Percentiles rank a stretch among this genome's conserved stretches.
Evolutionary conservation across 2,888 invertebrate species (phyloP).

Genomic region (Heterodera filipjevi): DNA sequence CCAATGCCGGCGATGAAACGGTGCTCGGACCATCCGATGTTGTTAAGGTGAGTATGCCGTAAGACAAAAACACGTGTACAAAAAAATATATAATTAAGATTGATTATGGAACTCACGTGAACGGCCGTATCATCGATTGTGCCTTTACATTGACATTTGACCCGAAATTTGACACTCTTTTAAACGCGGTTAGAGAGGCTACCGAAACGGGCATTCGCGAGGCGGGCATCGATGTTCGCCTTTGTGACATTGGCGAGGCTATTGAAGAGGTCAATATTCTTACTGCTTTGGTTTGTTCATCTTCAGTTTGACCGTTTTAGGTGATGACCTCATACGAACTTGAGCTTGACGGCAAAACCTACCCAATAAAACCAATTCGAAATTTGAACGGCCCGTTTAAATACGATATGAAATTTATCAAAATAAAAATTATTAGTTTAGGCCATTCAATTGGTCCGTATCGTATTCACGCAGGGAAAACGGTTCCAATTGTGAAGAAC

Average conservation of each 20-base stretch:
- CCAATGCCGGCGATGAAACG: conserved; percentile 94
- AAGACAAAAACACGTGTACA: too few species aligned
- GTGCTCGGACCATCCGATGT: conserved; percentile 93
- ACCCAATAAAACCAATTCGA: conserved; percentile 89
- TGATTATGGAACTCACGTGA: conserved; percentile 63
- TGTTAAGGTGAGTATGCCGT: conserved; percentile 74
- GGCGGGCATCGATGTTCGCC: conserved; percentile 92
- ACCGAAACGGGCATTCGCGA: conserved; percentile 96
- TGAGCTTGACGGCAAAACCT: conserved; percentile 91
- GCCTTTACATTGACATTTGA: conserved; percentile 97
- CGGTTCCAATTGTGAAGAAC: conserved; percentile 98
- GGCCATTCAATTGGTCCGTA: conserved; percentile 98
- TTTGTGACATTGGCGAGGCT: conserved; percentile 92
- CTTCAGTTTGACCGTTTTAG: not conserved
- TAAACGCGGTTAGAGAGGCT: conserved; percentile 94
- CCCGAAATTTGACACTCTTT: conserved; percentile 88
- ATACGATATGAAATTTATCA: not conserved
- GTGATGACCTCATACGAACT: conserved; percentile 98
- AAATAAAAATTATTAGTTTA: conserved; percentile 29
- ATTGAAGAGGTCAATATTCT: conserved; percentile 78
- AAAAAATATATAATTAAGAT: conserved; percentile 67
- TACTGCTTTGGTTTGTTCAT: too few species aligned
- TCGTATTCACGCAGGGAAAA: conserved; percentile 85
- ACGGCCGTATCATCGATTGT: conserved; percentile 88
- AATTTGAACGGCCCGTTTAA: conserved; percentile 80